Evolutionary conservation across 2,113 vertebrate genomes (phyloP).

Genomic region (Eidolon helvum): DNA sequence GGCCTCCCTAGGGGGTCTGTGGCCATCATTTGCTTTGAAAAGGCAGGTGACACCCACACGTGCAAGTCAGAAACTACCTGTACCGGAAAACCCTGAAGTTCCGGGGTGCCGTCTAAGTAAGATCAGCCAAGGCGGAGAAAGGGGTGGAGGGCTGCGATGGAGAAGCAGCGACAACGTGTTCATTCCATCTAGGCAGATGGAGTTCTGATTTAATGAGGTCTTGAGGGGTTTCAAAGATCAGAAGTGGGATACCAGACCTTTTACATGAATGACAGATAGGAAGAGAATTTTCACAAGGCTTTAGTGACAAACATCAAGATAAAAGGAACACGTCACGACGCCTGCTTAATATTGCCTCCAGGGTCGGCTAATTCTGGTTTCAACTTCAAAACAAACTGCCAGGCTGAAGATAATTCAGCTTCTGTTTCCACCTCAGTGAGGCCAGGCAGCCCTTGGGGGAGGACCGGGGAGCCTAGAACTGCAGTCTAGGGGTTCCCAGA

Average conservation of each 20-base stretch:
- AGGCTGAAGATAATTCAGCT: conserved; percentile 36
- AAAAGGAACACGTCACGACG: conserved; percentile 41
- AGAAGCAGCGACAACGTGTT: rapidly evolving
- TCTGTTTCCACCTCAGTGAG: conserved; percentile 16
- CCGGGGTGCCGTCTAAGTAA: neutral
- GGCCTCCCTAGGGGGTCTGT: neutral
- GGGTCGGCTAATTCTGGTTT: conserved; percentile 38
- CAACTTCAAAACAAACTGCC: conserved; percentile 55
- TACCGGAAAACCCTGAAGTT: neutral
- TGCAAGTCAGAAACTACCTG: neutral
- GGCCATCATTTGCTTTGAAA: neutral
- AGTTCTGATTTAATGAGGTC: conserved; percentile 39
- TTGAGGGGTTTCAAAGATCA: conserved; percentile 45
- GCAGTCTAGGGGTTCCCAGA: neutral
- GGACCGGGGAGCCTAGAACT: neutral
- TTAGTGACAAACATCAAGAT: conserved; percentile 17
- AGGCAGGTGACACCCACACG: neutral
- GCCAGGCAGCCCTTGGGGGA: neutral
- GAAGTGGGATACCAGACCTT: conserved; percentile 36
- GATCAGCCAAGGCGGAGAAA: neutral
- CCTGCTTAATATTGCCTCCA: conserved; percentile 1
- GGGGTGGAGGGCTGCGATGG: neutral
- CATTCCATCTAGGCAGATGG: neutral
- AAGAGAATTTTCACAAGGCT: conserved; percentile 38
- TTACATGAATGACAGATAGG: neutral